Evolutionary conservation across 2,797 vertebrate species (phyloP), one percentile per base, ranked within the genome.

Genomic region (Danio albolineatus): DNA sequence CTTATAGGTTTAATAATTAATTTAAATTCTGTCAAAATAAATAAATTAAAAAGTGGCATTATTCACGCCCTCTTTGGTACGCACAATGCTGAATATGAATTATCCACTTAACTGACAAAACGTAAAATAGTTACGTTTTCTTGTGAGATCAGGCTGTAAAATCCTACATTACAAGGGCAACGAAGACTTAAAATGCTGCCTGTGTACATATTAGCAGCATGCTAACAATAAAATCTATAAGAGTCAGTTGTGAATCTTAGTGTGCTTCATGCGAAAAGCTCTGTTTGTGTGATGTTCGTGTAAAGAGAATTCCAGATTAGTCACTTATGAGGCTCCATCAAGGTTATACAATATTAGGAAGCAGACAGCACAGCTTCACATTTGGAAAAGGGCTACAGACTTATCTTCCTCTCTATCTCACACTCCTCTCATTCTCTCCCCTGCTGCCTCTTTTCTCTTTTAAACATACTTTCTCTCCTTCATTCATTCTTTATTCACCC

Each of bases 401-500:
- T 66, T 7, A 73, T 28, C 19, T 44, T 72, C 17, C 8, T 56
- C 17, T 17, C 16, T 17, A 71, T 71, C 10, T 57, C 13, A 72
- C 17, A 43, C 12, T 43, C 7, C 43, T 48, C 17, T 66, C 43
- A 28, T 48, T 4, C 43, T 66, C 12, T 66, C 6, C 62, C 43
- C 46, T 12, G 4, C 13, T 13, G 0, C 53, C 41, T 73, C 13
- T 57, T 57, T 16, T 38, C n/a, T 51, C 72, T 39, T 46, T 17
- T 61, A 51, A 62, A 49, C 28, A 74, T 28, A 60, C 6, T 17
- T 21, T 61, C 10, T 17, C 10, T 19, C 12, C 44, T 74, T 61
- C 57, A 74, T 62, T 74, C 72, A 74, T 51, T 74, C 41, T 73
- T 57, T 61, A 74, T 62, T 49, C 16, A 74, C 72, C 72, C 28